Base-by-base conservation (phyloP, 1,140 invertebrate species). In the Venturia canescens region DNA sequence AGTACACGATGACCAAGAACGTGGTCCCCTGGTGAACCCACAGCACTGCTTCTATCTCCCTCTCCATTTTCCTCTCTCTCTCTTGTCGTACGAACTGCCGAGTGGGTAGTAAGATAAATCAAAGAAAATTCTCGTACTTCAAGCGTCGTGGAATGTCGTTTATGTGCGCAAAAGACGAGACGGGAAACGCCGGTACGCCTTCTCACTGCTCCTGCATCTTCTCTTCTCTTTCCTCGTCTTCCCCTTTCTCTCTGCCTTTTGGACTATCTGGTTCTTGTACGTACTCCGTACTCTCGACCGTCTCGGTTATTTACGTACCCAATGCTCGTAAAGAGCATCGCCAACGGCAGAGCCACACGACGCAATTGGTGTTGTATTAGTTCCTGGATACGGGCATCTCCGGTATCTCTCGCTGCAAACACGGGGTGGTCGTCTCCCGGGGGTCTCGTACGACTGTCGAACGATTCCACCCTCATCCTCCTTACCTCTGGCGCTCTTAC, bases 241-340 rank as follows among this genome's bases (percentile, higher is more conserved):
- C 31, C 71, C 29, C 71, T 23, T 1, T 29, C 48, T 27, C 48
- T 27, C 26, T 74, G 16, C 50, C 38, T 48, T 38, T 72, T 16
- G 6, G 18, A 13, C 70, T 48, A 44, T 48, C 70, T 72, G 9
- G 60, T 29, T 66, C 29, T 34, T 69, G 5, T 69, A 69, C 31
- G 5, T 69, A 69, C 66, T 69, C 66, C 18, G 66, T 69, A 29
- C 44, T 53, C 48, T 74, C 23, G 21, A 53, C 67, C 70, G 78
- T 79, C 79, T 38, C 77, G 67, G 80, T 81, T 81, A 81, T 81
- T 81, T 81, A 81, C 80, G 80, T 81, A 76, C 72, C 80, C 80
- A 71, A 77, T 77, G 72, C 63, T 74, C 80, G 67, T 81, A 81
- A 81, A 81, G 57, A 77, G 57, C 75, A 77, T 77, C 75, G 66